These are phyloP conservation scores for Heliopora coerulea DNA, from an alignment of 92 coral and sea anemone genomes.

Conservation along the genomic window DNA sequence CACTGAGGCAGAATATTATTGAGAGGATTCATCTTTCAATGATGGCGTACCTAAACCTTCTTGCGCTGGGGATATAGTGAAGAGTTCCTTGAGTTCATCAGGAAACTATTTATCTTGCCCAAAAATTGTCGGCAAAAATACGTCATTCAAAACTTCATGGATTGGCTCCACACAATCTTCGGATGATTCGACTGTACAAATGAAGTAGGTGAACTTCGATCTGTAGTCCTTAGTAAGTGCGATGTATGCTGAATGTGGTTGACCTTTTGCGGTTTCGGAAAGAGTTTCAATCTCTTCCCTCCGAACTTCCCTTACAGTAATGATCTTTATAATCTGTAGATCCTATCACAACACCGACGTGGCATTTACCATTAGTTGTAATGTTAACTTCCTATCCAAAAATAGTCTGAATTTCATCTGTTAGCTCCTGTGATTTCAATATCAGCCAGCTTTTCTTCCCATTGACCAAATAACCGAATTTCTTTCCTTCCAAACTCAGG, in stretches of 20 bases:
- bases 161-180: slow-evolving; percentile 47
- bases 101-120: slow-evolving; percentile 48
- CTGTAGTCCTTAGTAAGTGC: slow-evolving; percentile 40
- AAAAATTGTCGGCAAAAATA: slow-evolving; percentile 34
- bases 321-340: slow-evolving; percentile 52
- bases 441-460: slow-evolving; percentile 56
- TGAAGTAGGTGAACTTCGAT: slow-evolving; percentile 43
- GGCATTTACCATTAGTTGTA: slow-evolving; percentile 48
- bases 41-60: slow-evolving; percentile 39
- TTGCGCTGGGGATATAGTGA: slow-evolving; percentile 42
- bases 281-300: slow-evolving; percentile 42
- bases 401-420: slow-evolving; percentile 31
- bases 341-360: slow-evolving; percentile 55
- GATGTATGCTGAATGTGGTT: slow-evolving; percentile 38
- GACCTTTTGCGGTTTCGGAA: slow-evolving; percentile 34
- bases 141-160: slow-evolving; percentile 12
- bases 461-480: slow-evolving; percentile 51
- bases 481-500: slow-evolving; percentile 44
- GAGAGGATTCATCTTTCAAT: slow-evolving; percentile 46
- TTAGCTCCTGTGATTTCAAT: slow-evolving; percentile 29
- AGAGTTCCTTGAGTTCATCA: slow-evolving; percentile 14
- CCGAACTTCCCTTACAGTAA: slow-evolving; percentile 37
- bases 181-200: slow-evolving; percentile 45
- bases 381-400: slow-evolving; percentile 37
- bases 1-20: slow-evolving; percentile 51